These are phyloP conservation scores for Rhineura floridana DNA, from an alignment of 2,113 vertebrate species.

Conservation along the genomic window DNA sequence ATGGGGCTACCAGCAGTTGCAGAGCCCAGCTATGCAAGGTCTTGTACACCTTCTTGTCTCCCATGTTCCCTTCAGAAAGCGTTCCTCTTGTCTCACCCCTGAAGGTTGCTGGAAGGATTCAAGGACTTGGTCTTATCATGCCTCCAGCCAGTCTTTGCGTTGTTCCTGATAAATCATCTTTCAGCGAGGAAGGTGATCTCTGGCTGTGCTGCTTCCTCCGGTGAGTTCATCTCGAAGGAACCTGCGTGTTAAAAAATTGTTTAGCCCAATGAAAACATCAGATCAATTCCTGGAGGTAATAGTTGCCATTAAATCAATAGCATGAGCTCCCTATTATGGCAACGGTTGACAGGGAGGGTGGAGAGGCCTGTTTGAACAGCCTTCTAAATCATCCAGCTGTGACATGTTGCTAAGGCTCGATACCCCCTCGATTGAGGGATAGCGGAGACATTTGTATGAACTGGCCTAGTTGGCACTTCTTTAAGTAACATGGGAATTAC, in stretches of 20 bases:
- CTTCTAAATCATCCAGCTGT: not conserved
- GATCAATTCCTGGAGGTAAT: conserved; percentile 27
- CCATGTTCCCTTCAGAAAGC: too few relatives aligned
- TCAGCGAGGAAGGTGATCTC: not conserved
- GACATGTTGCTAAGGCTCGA: too few relatives aligned
- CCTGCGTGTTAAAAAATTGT: not conserved
- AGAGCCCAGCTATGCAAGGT: not conserved
- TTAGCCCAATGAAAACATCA: conserved; percentile 33
- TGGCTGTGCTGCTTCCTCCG: not conserved
- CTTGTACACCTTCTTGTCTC: not conserved
- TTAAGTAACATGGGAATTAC: too few relatives aligned
- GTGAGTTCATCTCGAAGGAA: not conserved
- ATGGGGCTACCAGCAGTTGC: too few relatives aligned
- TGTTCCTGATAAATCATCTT: not conserved
- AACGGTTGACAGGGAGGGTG: not conserved
- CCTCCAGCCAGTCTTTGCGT: not conserved
- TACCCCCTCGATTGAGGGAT: not conserved
- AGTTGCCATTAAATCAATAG: conserved; percentile 17
- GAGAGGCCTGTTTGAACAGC: not conserved
- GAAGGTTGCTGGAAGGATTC: not conserved
- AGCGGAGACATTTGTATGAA: too few relatives aligned
- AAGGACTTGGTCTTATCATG: not conserved
- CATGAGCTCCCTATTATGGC: not conserved
- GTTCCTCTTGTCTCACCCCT: too few relatives aligned
- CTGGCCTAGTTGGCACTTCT: too few relatives aligned